Conservation (phyloP, 2,888 invertebrate genomes). For the Resseliella maxima region DNA sequence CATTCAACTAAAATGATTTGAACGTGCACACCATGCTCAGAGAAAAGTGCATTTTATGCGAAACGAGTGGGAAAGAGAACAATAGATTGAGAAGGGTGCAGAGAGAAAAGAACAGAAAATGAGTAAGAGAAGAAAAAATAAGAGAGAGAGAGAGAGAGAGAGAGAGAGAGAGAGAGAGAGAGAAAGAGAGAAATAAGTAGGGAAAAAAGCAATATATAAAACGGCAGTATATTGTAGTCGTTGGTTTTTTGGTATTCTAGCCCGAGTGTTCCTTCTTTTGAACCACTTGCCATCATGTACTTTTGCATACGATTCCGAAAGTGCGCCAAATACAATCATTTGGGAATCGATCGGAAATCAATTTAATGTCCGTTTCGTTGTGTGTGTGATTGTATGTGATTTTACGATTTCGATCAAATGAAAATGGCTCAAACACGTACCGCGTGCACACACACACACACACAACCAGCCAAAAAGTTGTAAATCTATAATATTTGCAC, state of each 20-base stretch:
- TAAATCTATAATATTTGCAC: conserved; percentile 26
- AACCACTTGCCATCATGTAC: background rate
- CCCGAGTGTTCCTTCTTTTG: background rate
- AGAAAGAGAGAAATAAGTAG: too few species aligned
- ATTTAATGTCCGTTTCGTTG: conserved; percentile 10
- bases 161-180: too few species aligned
- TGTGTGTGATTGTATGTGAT: too few species aligned
- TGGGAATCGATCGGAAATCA: conserved; percentile 38
- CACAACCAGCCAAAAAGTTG: background rate
- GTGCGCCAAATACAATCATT: background rate
- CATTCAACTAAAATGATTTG: background rate
- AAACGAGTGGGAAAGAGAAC: background rate
- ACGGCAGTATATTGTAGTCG: background rate
- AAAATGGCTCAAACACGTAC: background rate
- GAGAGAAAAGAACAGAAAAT: too few species aligned
- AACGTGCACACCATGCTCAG: conserved; percentile 18
- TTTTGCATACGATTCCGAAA: conserved; percentile 20
- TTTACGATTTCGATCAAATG: background rate
- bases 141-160: too few species aligned
- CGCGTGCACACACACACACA: background rate
- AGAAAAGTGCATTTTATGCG: background rate
- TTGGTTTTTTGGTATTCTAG: background rate
- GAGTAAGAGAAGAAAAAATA: too few species aligned
- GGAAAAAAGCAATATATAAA: background rate
- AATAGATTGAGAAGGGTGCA: too few species aligned